Percentiles rank a stretch among this genome's conserved stretches.
Evolutionary conservation across 2,888 invertebrate species (phyloP).

Genomic region (Tinea semifulvella): DNA sequence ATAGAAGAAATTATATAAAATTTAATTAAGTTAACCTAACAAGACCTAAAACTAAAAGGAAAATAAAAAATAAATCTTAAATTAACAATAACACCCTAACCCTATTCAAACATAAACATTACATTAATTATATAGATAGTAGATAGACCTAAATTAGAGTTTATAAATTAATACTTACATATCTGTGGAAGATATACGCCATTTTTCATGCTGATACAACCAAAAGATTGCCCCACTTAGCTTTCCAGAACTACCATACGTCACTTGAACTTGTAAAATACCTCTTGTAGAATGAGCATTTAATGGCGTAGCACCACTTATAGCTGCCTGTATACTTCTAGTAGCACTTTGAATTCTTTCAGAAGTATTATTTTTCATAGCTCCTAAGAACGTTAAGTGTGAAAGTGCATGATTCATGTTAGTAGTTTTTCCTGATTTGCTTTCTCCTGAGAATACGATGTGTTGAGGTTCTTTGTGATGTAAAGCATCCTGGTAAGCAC

Average conservation of each 20-base stretch:
- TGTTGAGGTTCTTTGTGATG: conserved; percentile 89
- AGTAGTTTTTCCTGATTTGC: conserved; percentile 90
- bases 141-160: not conserved
- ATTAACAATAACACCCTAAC: too few species aligned
- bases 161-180: conserved; percentile 59
- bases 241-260: conserved; percentile 86
- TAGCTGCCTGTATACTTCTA: conserved; percentile 78
- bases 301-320: conserved; percentile 85
- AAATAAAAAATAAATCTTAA: too few species aligned
- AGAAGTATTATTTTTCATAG: conserved; percentile 72
- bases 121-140: not conserved
- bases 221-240: conserved; percentile 89
- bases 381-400: conserved; percentile 84
- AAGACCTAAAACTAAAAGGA: too few species aligned
- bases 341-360: conserved; percentile 73
- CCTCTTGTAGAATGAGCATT: conserved; percentile 89
- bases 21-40: too few species aligned
- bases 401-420: conserved; percentile 81
- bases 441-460: conserved; percentile 89
- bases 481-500: conserved; percentile 89
- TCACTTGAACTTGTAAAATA: conserved; percentile 80
- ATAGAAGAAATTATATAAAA: too few species aligned
- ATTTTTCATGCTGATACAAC: conserved; percentile 88
- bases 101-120: too few species aligned
- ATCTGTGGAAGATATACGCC: conserved; percentile 82